These are phyloP conservation scores for Lathamus discolor DNA, from an alignment of 2,113 vertebrate genomes.

Conservation along the genomic window DNA sequence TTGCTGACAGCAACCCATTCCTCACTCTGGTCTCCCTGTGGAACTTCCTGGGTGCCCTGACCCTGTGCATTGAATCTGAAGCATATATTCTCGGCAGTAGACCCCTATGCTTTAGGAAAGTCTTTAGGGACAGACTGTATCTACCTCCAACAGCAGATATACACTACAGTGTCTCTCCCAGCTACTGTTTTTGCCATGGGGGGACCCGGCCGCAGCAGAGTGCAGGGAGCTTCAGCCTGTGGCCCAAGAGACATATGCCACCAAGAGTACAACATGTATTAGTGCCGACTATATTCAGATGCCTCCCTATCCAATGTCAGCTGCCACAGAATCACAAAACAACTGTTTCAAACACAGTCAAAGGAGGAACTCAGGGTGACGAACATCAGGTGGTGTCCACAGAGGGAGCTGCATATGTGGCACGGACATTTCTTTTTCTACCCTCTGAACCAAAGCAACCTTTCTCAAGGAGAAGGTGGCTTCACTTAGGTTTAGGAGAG, in stretches of 20 bases:
- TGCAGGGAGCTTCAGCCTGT: not conserved
- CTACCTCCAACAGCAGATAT: not conserved
- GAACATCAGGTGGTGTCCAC: accelerated
- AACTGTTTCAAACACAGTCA: not conserved
- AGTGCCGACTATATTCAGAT: accelerated
- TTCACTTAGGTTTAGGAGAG: not conserved
- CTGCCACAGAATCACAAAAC: not conserved
- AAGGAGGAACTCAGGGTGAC: not conserved
- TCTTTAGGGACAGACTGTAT: no score
- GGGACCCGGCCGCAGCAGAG: not conserved
- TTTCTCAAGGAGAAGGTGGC: not conserved
- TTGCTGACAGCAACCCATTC: not conserved
- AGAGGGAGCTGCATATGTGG: accelerated
- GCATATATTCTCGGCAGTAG: accelerated
- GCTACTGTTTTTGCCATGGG: accelerated
- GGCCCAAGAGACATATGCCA: not conserved
- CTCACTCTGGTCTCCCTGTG: not conserved
- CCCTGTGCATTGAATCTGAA: not conserved
- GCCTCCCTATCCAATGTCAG: accelerated
- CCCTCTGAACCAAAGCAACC: not conserved
- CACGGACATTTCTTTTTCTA: not conserved
- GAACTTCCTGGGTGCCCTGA: not conserved
- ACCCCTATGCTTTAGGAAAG: not conserved
- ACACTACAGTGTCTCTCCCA: not conserved
- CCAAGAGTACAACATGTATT: accelerated